Evolutionary conservation across 1,140 invertebrate species (phyloP).

Genomic region (Drosophila takahashii): DNA sequence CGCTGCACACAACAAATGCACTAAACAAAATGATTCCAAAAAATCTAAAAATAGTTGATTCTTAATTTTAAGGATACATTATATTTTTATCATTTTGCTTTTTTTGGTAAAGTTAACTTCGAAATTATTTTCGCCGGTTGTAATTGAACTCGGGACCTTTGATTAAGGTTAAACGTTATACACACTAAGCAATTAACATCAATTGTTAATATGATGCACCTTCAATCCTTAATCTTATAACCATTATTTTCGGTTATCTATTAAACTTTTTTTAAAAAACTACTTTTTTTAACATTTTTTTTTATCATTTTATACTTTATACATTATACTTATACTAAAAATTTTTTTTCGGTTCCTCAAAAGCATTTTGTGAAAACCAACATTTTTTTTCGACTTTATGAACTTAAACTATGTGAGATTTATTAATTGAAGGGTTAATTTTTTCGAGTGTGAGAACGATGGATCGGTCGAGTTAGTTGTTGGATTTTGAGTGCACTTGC

Average conservation of each 20-base stretch:
- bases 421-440: neutral
- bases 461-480: conserved; percentile 19
- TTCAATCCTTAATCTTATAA: too few relatives aligned
- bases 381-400: neutral
- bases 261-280: too few relatives aligned
- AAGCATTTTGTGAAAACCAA: neutral
- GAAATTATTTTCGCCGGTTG: too few relatives aligned
- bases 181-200: too few relatives aligned
- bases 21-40: neutral
- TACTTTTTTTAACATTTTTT: too few relatives aligned
- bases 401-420: neutral
- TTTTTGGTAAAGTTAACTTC: neutral
- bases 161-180: too few relatives aligned
- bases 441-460: neutral
- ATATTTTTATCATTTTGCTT: neutral
- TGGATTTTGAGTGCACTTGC: conserved; percentile 39
- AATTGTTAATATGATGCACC: too few relatives aligned
- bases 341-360: too few relatives aligned
- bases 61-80: neutral
- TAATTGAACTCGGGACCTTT: too few relatives aligned
- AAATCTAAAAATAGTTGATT: neutral
- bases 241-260: too few relatives aligned
- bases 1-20: conserved; percentile 5
- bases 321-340: too few relatives aligned
- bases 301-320: too few relatives aligned